Conservation (phyloP, 2,888 invertebrate genomes). For the Perdita meconis region DNA sequence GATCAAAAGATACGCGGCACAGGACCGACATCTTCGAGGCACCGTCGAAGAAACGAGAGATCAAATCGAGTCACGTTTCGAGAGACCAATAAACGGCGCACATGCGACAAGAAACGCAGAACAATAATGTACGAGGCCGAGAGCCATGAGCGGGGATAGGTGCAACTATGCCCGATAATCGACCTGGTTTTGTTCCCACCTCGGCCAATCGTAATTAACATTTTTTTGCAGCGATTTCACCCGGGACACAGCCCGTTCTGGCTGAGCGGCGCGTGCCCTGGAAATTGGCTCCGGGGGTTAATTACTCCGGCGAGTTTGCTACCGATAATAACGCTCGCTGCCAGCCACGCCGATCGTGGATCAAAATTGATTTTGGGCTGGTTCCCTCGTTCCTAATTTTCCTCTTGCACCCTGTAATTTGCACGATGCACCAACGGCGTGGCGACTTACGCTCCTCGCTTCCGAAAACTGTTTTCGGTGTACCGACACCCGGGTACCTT, state of each 20-base stretch:
- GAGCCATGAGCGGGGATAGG: slow-evolving; percentile 14
- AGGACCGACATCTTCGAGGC: slow-evolving; percentile 28
- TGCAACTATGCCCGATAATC: slow-evolving; percentile 42
- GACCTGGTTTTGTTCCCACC: slow-evolving; percentile 31
- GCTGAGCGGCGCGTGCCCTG: slow-evolving; percentile 45
- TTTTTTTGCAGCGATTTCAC: slow-evolving; percentile 11
- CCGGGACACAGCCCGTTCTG: neutral
- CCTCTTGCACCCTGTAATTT: slow-evolving; percentile 45
- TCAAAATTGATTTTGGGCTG: slow-evolving; percentile 56
- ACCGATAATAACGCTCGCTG: slow-evolving; percentile 44
- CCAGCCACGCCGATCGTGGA: slow-evolving; percentile 17
- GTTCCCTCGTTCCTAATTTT: slow-evolving; percentile 49
- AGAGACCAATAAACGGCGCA: slow-evolving; percentile 43
- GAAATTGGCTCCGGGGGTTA: slow-evolving; percentile 52
- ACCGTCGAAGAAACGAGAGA: slow-evolving; percentile 35
- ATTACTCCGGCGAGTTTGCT: slow-evolving; percentile 41
- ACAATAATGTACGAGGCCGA: slow-evolving; percentile 37
- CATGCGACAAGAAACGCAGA: slow-evolving; percentile 29
- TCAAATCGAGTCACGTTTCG: slow-evolving; percentile 58
- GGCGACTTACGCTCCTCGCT: slow-evolving; percentile 20
- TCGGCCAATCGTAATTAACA: slow-evolving; percentile 41
- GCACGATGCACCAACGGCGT: slow-evolving; percentile 29
- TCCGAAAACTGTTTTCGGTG: slow-evolving; percentile 2
- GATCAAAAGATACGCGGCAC: slow-evolving; percentile 7
- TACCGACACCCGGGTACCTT: neutral